Percentiles rank a stretch among this genome's conserved stretches.
Evolutionary conservation across 1,140 invertebrate species (phyloP).

Genomic region (Ceratosolen solmsi): DNA sequence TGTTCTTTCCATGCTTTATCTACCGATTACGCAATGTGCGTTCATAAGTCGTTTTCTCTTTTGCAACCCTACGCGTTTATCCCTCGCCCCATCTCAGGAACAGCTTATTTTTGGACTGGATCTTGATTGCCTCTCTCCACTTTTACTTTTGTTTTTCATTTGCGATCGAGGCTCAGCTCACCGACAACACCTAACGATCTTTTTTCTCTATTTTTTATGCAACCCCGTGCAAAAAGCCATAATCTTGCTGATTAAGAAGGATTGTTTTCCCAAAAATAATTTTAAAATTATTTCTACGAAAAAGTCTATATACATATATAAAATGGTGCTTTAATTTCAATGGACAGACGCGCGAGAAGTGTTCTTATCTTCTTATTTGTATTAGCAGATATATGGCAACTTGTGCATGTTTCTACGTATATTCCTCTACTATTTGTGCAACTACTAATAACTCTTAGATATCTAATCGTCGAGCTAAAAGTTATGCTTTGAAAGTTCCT

Average conservation of each 20-base stretch:
- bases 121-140: not conserved
- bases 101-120: conserved; percentile 11
- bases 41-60: conserved; percentile 17
- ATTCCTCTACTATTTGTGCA: not conserved
- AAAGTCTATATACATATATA: no score
- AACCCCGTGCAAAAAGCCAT: no score
- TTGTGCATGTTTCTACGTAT: no score
- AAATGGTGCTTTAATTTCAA: no score
- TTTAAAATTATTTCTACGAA: no score
- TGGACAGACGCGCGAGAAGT: no score
- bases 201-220: not conserved
- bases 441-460: not conserved
- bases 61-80: not conserved
- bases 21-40: conserved; percentile 39
- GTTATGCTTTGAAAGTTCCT: not conserved
- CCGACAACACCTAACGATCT: not conserved
- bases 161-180: not conserved
- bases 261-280: no score
- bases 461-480: not conserved
- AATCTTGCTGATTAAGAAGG: no score
- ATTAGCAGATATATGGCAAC: no score
- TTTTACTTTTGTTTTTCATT: not conserved
- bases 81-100: not conserved
- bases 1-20: conserved; percentile 42
- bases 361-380: no score